Percentiles rank a stretch among this genome's conserved stretches.
These are phyloP conservation scores for Gopherus evgoodei DNA, from an alignment of 2,113 vertebrate genomes.

Conservation along the genomic window DNA sequence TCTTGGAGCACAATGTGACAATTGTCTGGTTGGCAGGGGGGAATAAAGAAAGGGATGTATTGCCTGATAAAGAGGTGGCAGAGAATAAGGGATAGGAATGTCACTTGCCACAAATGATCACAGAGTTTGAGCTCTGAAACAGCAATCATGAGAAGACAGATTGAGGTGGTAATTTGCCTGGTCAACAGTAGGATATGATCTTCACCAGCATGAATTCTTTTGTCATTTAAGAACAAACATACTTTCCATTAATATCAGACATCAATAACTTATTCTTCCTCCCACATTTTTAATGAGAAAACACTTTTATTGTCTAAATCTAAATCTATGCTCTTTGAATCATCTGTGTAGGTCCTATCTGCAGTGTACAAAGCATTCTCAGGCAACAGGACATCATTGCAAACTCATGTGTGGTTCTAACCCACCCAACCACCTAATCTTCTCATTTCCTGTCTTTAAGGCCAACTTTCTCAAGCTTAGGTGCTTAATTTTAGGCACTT, in stretches of 20 bases:
- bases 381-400: constrained; percentile 44
- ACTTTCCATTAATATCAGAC: constrained; percentile 21
- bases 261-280: constrained; percentile 14
- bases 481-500: neutral
- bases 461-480: neutral
- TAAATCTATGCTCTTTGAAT: constrained; percentile 38
- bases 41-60: rapidly evolving
- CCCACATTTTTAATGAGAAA: constrained; percentile 24
- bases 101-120: neutral
- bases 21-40: neutral
- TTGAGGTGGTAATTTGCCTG: neutral
- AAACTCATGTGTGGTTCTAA: neutral
- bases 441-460: neutral
- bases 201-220: neutral
- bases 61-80: neutral
- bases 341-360: constrained; percentile 1
- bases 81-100: neutral
- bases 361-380: constrained; percentile 55
- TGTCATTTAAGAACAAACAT: neutral
- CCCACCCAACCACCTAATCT: neutral
- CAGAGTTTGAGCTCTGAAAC: constrained; percentile 16
- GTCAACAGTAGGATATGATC: neutral
- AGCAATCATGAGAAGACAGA: neutral
- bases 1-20: neutral
- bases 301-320: neutral